These are phyloP conservation scores for Sarcophaga subvicina DNA, from an alignment of 2,888 invertebrate genomes.

Conservation along the genomic window DNA sequence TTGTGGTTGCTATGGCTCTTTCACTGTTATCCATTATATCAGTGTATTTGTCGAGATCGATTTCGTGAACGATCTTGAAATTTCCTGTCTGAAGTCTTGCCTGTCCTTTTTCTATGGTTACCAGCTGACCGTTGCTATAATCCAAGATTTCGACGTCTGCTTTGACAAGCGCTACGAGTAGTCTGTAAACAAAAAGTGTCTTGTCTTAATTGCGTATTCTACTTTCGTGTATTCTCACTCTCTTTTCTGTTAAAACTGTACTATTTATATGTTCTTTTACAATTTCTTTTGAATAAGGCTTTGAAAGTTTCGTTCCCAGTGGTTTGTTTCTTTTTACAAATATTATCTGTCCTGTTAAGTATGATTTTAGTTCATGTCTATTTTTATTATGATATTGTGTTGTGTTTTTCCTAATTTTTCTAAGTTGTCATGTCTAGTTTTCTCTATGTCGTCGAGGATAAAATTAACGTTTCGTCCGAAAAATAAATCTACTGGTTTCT, in stretches of 20 bases:
- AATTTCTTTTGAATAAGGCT: constrained; percentile 31
- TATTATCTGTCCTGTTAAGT: constrained; percentile 1
- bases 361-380: not conserved
- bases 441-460: not conserved
- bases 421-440: not conserved
- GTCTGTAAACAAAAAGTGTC: constrained; percentile 15
- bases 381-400: too few relatives aligned
- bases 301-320: not conserved
- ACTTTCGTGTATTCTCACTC: constrained; percentile 57
- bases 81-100: constrained; percentile 51
- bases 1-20: not conserved
- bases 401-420: not conserved
- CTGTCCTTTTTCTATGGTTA: constrained; percentile 47
- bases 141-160: constrained; percentile 61
- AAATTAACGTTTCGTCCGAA: not conserved
- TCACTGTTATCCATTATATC: constrained; percentile 10
- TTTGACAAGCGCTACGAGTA: not conserved
- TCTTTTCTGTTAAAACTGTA: constrained; percentile 47
- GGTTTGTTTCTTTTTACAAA: not conserved
- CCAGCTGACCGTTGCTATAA: constrained; percentile 55
- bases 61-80: constrained; percentile 58
- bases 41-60: constrained; percentile 49
- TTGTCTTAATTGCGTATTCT: constrained; percentile 56
- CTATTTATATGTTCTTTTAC: constrained; percentile 51
- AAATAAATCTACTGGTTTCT: not conserved